Evolutionary conservation across 2,797 vertebrate species (phyloP), one percentile per base, ranked within the genome.

Genomic region (Microhierax caerulescens): DNA sequence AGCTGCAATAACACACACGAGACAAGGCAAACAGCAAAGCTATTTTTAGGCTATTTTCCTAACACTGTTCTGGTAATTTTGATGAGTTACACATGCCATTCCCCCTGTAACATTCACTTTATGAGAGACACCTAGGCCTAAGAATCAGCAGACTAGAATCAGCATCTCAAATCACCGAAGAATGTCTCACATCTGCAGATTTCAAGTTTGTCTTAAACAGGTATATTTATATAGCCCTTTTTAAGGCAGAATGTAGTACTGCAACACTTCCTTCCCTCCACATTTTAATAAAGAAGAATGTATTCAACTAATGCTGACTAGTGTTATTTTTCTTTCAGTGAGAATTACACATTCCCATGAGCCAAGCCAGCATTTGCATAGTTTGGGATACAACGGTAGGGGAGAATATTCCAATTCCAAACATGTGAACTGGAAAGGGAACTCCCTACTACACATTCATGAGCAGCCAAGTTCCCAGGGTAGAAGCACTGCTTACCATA

Each of bases 161-260:
- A 47, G 24, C 36, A 83, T 54, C 45, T 72, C 60, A 57, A 76
- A 69, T 19, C 9, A 17, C 18, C 37, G 30, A 81, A 24, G 18
- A 59, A 10, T 1, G 23, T 32, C 57, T 70, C 4, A 0, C 34
- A 80, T 32, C 25, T 9, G 5, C 6, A 28, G 37, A 53, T 39
- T 23, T 47, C 9, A 39, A 78, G 18, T 64, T 23, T 57, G 23
- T 23, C 7, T 17, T 63, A 47, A 54, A 73, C 5, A 18, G n/a
- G 28, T 1, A 3, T 9, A 69, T 65, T 36, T 13, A 41, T 12
- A 69, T 5, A 2, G 1, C 9, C 7, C 0, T 11, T 30, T 67
- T 76, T 59, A 83, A 86, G 48, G 60, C 30, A 86, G 47, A 78
- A 73, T 0, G 0, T 19, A 85, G 47, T 8, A 76, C 32, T 41